A percentile compares a stretch with the other conserved stretches of the same genome.
These are phyloP conservation scores for Casuarius casuarius DNA, from an alignment of 2,113 vertebrate species.

Conservation along the genomic window DNA sequence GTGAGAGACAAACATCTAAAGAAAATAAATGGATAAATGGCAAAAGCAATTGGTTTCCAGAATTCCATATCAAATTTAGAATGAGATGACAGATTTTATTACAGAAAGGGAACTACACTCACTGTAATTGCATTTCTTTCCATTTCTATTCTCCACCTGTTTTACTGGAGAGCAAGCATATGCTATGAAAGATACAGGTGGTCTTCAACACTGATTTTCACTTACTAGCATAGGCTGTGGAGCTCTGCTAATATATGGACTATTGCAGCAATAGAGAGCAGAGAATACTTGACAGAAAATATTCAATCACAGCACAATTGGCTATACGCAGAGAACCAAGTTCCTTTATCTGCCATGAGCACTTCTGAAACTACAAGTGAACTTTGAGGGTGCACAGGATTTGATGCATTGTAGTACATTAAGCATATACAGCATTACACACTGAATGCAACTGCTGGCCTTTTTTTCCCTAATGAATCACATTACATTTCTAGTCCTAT, in stretches of 20 bases:
- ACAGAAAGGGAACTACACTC: neutral
- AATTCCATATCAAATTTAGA: neutral
- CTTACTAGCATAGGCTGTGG: neutral
- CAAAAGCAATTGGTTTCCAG: neutral
- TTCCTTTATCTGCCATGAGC: neutral
- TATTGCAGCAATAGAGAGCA: neutral
- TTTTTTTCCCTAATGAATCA: neutral
- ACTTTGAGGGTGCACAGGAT: neutral
- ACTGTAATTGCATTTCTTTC: neutral
- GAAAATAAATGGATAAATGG: neutral
- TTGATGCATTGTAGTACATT: neutral
- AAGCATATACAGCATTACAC: neutral
- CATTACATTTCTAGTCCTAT: neutral
- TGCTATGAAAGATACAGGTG: neutral
- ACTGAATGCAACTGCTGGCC: neutral
- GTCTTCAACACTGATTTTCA: neutral
- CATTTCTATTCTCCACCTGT: neutral
- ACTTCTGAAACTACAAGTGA: neutral
- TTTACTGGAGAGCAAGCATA: neutral
- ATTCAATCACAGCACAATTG: neutral
- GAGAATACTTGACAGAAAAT: neutral
- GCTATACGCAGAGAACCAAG: fast-evolving
- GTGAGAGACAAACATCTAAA: neutral
- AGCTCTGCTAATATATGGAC: neutral
- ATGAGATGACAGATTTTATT: neutral